Conservation (phyloP, 2,888 invertebrate species). For the Dysmachus trigonus region DNA sequence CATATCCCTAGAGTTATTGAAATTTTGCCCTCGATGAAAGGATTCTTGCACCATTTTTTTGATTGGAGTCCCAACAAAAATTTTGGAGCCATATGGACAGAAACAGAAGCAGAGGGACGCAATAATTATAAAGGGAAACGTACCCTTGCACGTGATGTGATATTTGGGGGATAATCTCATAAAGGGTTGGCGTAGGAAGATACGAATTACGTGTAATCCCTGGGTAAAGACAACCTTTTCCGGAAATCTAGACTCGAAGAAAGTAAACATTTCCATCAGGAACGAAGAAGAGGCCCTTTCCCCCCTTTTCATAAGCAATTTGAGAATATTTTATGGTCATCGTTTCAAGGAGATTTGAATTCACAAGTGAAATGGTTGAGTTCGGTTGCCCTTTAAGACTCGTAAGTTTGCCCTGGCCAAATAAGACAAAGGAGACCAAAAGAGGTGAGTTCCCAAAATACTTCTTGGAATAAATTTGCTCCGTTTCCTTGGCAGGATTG, state of each 20-base stretch:
- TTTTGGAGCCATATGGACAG: neutral
- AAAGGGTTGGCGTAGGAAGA: neutral
- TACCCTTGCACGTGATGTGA: neutral
- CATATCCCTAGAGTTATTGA: neutral
- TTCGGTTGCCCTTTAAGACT: neutral
- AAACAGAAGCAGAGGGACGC: neutral
- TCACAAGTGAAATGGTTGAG: too few relatives aligned
- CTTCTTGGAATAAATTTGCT: neutral
- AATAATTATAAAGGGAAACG: neutral
- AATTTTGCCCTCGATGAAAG: neutral
- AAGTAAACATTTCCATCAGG: neutral
- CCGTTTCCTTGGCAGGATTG: neutral
- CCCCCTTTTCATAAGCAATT: neutral
- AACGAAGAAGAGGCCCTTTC: neutral
- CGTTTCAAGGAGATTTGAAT: neutral
- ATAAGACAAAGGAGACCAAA: neutral
- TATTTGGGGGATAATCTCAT: neutral
- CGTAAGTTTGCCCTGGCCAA: neutral
- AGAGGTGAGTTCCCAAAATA: neutral
- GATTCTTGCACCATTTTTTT: neutral
- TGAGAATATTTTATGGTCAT: neutral
- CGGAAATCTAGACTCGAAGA: neutral
- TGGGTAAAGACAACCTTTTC: neutral
- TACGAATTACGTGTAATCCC: neutral
- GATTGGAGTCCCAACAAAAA: neutral